Evolutionary conservation across 1,140 invertebrate genomes (phyloP).

Genomic region (Diuraphis noxia): DNA sequence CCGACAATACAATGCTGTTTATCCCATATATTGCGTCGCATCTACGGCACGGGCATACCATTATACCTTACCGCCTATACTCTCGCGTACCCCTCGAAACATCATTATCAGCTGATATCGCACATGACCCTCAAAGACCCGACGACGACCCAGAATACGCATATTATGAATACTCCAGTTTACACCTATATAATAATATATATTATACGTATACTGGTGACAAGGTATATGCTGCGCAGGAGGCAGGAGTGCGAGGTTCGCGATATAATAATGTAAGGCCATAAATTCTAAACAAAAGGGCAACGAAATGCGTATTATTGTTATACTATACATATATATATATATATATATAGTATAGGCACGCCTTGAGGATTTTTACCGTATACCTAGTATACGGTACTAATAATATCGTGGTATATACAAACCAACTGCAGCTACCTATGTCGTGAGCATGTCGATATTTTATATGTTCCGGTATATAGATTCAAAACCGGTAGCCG

Average conservation of each 20-base stretch:
- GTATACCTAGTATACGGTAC: not conserved
- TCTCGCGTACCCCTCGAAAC: constrained; percentile 1
- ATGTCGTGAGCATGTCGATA: not conserved
- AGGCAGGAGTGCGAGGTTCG: not conserved
- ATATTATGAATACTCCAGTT: constrained; percentile 14
- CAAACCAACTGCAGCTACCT: not conserved
- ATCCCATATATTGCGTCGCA: not conserved
- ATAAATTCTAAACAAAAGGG: constrained; percentile 33
- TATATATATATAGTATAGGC: not conserved
- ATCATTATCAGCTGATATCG: constrained; percentile 41
- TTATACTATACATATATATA: not conserved
- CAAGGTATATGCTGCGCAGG: not conserved
- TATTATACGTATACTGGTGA: too few relatives aligned
- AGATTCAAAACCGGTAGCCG: constrained; percentile 7
- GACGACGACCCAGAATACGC: not conserved
- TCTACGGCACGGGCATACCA: not conserved
- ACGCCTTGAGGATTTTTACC: not conserved
- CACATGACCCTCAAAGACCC: constrained; percentile 12
- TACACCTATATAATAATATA: not conserved
- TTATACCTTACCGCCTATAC: not conserved
- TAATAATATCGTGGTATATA: not conserved
- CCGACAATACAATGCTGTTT: constrained; percentile 16
- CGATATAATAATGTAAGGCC: not conserved
- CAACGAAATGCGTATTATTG: constrained; percentile 28
- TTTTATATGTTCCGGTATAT: not conserved